Evolutionary conservation across 2,113 vertebrate species (phyloP), one percentile per base, ranked within the genome.

Genomic region (Lutjanus erythropterus): DNA sequence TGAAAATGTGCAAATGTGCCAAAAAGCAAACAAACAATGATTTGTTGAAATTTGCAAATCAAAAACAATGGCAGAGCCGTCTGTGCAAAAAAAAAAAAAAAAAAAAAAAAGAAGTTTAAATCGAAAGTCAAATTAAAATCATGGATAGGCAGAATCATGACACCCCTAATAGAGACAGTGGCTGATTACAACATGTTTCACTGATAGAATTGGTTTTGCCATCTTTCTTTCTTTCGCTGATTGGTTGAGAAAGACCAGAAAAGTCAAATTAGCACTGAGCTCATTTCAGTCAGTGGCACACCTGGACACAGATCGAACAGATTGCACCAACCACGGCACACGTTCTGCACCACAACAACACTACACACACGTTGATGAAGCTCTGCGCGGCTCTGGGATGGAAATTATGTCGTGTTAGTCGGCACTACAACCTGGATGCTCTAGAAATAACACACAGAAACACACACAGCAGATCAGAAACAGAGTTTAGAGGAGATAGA

Each of bases 401-500:
- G 79, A 91, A 85, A 67, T 67, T 73, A 83, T 88, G 91, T 85
- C 27, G 62, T 85, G 91, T 93, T 93, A 93, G 88, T 92, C 86
- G 66, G 84, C 84, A 80, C 66, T 81, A 89, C 75, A 75, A 83
- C 80, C 91, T 62, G 87, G 84, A 93, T 91, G 90, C 88, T 90
- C 75, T 37, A 81, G 80, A 85, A 93, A 74, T 74, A 84, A 86
- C 64, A 86, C 71, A 84, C 83, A 66, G 53, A 72, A n/a, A n/a
- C n/a, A 83, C 80, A 87, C 86, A 84, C 60, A 53, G 74, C 78
- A 72, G 78, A 83, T 87, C 76, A 88, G 62, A 91, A 85, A 93
- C 93, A 93, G 93, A 91, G 92, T 94, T 93, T 90, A 90, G 93
- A 93, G 92, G 92, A 94, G 93, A 92, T 75, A 94, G 93, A 92